phyloP scores from a whole-genome alignment of 2,888 invertebrate genomes.

The Nezara viridula region DNA sequence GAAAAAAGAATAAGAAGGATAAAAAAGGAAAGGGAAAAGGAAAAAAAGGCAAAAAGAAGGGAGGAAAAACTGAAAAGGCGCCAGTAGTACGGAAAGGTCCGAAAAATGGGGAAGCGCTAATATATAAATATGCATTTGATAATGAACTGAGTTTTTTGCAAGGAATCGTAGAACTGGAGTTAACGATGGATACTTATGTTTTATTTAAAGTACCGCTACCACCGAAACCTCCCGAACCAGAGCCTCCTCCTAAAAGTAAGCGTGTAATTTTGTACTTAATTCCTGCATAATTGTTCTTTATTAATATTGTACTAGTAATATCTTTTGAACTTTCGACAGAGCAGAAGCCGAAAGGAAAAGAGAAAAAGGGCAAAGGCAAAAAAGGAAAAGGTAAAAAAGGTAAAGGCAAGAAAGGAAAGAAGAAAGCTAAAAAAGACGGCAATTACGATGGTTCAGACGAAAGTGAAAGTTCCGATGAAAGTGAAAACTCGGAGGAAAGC shows the following conservation, averaged over 20 bases:
- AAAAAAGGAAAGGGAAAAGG: not conserved
- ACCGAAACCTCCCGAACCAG: not conserved
- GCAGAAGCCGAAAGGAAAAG: not conserved
- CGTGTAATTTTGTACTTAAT: not conserved
- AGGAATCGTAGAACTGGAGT: not conserved
- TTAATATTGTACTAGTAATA: not conserved
- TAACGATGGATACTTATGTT: not conserved
- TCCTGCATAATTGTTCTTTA: not conserved
- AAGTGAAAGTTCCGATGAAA: not conserved
- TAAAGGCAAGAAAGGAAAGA: not conserved
- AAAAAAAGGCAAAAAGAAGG: not conserved
- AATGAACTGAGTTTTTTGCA: conserved; percentile 6
- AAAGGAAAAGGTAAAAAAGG: not conserved
- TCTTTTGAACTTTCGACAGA: not conserved
- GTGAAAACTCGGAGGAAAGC: no score
- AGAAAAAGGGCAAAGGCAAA: not conserved
- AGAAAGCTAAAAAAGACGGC: not conserved
- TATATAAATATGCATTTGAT: conserved; percentile 12
- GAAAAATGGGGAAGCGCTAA: not conserved
- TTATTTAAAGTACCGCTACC: not conserved
- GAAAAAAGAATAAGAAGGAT: not conserved
- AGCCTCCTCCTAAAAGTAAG: conserved; percentile 27
- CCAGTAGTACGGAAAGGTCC: not conserved
- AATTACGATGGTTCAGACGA: not conserved
- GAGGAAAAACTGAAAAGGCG: not conserved